Conservation (phyloP, 2,888 invertebrate genomes). For the Operophtera brumata region DNA sequence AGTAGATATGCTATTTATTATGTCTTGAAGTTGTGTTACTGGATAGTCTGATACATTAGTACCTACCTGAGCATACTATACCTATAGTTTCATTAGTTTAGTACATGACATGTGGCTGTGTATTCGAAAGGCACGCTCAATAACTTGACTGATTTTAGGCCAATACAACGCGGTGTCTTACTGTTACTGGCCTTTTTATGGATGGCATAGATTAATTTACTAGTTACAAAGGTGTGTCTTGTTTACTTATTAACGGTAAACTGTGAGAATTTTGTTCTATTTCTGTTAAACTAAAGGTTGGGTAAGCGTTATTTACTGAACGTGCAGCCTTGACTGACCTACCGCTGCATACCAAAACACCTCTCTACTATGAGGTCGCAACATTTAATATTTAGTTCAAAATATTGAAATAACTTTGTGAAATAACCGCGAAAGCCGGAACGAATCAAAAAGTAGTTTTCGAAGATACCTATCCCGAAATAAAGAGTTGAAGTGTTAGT, state of each 20-base stretch:
- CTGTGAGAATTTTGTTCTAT: constrained; percentile 36
- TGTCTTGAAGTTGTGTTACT: constrained; percentile 10
- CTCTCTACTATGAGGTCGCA: constrained; percentile 32
- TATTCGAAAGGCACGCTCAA: constrained; percentile 40
- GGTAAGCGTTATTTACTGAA: constrained; percentile 33
- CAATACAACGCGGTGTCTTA: constrained; percentile 18
- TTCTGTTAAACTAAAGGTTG: constrained; percentile 34
- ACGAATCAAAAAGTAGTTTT: constrained; percentile 3
- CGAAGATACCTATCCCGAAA: not conserved
- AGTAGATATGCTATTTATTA: not conserved
- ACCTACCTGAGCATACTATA: constrained; percentile 6
- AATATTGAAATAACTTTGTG: constrained; percentile 20
- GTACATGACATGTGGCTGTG: constrained; percentile 27
- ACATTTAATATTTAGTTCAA: constrained; percentile 24
- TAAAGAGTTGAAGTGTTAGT: not conserved
- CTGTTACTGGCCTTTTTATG: not conserved
- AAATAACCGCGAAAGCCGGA: constrained; percentile 12
- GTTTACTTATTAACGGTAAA: constrained; percentile 29
- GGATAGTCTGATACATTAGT: constrained; percentile 2
- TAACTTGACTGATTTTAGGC: constrained; percentile 39
- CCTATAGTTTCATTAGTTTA: constrained; percentile 14
- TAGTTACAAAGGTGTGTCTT: constrained; percentile 15
- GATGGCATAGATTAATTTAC: not conserved
- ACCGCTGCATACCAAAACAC: constrained; percentile 31
- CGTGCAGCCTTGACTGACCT: constrained; percentile 34